These are phyloP conservation scores for Nanorana parkeri DNA, from an alignment of 2,113 vertebrate species.

Conservation along the genomic window DNA sequence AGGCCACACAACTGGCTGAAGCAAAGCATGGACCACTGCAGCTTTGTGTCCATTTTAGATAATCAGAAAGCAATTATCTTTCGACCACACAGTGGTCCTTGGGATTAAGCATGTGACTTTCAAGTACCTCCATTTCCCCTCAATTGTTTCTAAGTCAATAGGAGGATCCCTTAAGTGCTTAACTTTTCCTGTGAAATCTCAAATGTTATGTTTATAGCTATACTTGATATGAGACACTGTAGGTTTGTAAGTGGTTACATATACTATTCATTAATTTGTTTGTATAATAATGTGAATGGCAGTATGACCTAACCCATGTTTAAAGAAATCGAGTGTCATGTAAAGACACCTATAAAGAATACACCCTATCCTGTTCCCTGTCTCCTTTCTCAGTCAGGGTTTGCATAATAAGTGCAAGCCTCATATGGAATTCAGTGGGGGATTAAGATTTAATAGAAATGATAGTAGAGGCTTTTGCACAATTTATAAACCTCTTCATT, in stretches of 20 bases:
- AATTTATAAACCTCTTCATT: no score
- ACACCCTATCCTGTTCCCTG: no score
- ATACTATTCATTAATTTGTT: slow-evolving; percentile 12
- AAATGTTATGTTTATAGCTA: slow-evolving; percentile 8
- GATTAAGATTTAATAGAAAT: no score
- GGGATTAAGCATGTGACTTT: slow-evolving; percentile 8
- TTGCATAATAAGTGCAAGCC: no score
- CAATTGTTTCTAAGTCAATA: slow-evolving; percentile 35
- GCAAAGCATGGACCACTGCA: no score
- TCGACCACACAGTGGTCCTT: neutral
- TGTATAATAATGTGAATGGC: neutral
- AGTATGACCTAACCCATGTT: slow-evolving; percentile 1
- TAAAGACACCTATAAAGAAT: no score
- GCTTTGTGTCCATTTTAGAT: no score
- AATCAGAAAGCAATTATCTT: neutral
- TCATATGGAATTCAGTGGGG: no score
- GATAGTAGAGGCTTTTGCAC: no score
- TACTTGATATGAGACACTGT: neutral
- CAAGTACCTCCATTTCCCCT: slow-evolving; percentile 42
- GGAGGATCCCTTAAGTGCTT: slow-evolving; percentile 46
- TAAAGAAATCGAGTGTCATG: neutral
- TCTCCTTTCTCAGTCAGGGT: no score
- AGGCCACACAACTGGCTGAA: no score
- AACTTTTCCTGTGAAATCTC: slow-evolving; percentile 31
- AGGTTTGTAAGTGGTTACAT: slow-evolving; percentile 3